Base-by-base conservation (phyloP, 1,140 invertebrate species). In the Listronotus bonariensis region DNA sequence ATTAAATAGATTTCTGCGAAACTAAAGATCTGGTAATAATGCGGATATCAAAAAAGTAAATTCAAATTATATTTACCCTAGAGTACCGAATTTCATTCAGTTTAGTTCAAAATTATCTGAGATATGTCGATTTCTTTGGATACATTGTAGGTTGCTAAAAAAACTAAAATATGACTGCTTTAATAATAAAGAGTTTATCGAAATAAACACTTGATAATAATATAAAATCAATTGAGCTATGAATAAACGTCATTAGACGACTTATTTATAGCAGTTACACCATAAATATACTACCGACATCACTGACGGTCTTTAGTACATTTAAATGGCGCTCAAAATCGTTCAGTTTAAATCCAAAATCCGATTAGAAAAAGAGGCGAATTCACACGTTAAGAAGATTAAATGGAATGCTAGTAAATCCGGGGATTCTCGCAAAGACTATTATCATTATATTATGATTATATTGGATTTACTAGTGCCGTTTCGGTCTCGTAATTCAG, bases 371-470 rank as follows among this genome's bases (percentile, higher is more conserved):
- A 78, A 78, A 78, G 73, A 76, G 69, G 76, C 72, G 73, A 73
- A 76, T 75, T 77, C 74, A 74, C 76, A 75, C 74, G 74, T 62
- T 78, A 78, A 78, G 76, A 76, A 76, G 76, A 78, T 78, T 78
- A 78, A 74, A 73, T 70, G 63, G 73, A 69, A 74, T 68, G 73
- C 73, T 72, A 74, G 61, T 77, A 78, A 78, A 78, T 77, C 76
- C 76, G 66, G 67, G 71, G 74, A 77, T 77, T 74, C 75, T 53
- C 61, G 76, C 72, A 77, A 76, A 77, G 75, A 77, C 75, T 69
- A 78, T 78, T 78, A 78, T 77, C 75, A 78, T 78, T 75, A 78
- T 76, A 78, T 78, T 78, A 78, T 78, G 75, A 78, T 78, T 76
- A 76, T 76, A 77, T 77, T 76, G 76, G 75, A 77, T 78, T 77